Conservation (phyloP, 2,113 vertebrate species). For the Electrona antarctica region DNA sequence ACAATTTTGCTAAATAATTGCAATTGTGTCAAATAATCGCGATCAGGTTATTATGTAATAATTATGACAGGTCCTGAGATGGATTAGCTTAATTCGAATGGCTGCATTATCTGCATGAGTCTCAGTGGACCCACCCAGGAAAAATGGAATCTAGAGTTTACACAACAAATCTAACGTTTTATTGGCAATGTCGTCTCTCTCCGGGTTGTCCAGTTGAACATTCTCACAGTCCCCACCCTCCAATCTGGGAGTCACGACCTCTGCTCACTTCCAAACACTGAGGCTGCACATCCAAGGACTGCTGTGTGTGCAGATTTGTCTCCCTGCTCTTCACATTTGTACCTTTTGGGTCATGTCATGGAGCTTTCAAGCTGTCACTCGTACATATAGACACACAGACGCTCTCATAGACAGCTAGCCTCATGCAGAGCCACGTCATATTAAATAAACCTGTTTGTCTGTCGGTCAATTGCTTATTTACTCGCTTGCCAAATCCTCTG, state of each 20-base stretch:
- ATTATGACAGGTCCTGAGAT: slow-evolving; percentile 15
- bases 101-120: slow-evolving; percentile 34
- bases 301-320: no score
- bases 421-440: no score
- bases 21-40: no score
- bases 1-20: no score
- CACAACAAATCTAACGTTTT: slow-evolving; percentile 76
- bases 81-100: slow-evolving; percentile 36
- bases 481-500: no score
- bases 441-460: no score
- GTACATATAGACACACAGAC: no score
- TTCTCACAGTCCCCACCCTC: slow-evolving; percentile 14
- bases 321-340: background rate
- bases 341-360: background rate
- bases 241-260: background rate
- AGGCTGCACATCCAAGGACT: background rate
- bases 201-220: slow-evolving; percentile 46
- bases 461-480: no score
- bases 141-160: slow-evolving; percentile 77
- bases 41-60: no score
- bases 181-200: slow-evolving; percentile 62
- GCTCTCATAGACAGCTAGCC: no score
- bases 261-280: background rate
- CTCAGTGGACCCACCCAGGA: slow-evolving; percentile 38
- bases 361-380: no score